Conservation (phyloP, 2,888 invertebrate species). For the Diaprepes abbreviatus region DNA sequence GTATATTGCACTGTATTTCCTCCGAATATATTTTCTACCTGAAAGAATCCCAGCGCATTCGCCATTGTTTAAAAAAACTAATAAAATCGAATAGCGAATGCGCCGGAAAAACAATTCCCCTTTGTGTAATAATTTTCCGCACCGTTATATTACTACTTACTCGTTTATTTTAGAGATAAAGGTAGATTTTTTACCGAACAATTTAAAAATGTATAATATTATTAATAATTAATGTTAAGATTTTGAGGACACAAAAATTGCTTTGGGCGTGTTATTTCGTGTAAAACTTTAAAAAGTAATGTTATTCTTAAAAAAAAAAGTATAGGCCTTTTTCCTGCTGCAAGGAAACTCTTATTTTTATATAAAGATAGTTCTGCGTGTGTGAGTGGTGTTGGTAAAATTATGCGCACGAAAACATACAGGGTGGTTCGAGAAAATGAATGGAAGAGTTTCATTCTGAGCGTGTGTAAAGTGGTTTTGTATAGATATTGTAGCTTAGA, state of each 20-base stretch:
- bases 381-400: constrained; percentile 10
- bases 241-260: not conserved
- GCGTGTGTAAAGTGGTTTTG: not conserved
- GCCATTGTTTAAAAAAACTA: not conserved
- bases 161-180: not conserved
- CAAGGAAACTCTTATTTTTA: constrained; percentile 18
- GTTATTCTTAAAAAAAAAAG: not conserved
- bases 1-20: not conserved
- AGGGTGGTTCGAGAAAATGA: not conserved
- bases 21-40: not conserved
- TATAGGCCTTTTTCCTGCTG: constrained; percentile 14
- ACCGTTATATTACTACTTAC: not conserved
- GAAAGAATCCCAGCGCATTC: not conserved
- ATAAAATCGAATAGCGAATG: not conserved
- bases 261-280: not conserved
- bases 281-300: not conserved
- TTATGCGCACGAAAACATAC: constrained; percentile 3
- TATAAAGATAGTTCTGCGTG: not conserved
- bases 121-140: not conserved
- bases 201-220: not conserved
- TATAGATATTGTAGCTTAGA: not conserved
- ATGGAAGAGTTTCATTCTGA: too few species aligned
- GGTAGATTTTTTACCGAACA: constrained; percentile 15
- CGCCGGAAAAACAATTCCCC: not conserved
- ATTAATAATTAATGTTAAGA: not conserved